Percentiles rank a stretch among this genome's conserved stretches.
Evolutionary conservation across 2,113 vertebrate species (phyloP).

Genomic region (Oreochromis niloticus): DNA sequence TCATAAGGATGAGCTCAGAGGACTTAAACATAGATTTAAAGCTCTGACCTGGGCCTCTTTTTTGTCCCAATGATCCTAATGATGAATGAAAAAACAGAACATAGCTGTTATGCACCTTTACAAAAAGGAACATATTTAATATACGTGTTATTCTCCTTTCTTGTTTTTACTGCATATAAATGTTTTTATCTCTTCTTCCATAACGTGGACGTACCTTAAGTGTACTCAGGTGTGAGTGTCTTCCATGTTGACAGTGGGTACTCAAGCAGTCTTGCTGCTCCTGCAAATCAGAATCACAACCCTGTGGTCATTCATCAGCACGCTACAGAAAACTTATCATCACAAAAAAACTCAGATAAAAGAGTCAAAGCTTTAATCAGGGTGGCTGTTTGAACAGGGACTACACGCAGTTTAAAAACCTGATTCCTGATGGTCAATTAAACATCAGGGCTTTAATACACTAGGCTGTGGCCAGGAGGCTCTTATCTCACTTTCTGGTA

Average conservation of each 20-base stretch:
- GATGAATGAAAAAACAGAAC: not conserved
- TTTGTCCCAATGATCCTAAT: not conserved
- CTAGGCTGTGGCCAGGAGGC: constrained; percentile 13
- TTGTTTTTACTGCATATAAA: not conserved
- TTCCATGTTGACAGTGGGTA: not conserved
- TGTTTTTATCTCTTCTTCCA: not conserved
- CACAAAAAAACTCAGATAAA: not conserved
- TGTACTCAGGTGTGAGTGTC: not conserved
- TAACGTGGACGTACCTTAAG: not conserved
- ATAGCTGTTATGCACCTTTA: too few relatives aligned
- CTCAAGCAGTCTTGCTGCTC: not conserved
- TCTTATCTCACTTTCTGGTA: constrained; percentile 41
- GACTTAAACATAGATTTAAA: constrained; percentile 45
- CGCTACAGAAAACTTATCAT: not conserved
- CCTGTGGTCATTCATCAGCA: not conserved
- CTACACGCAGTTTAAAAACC: constrained; percentile 25
- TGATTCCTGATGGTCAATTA: constrained; percentile 52
- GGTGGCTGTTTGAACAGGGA: not conserved
- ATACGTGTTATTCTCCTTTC: not conserved
- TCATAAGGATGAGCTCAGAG: constrained; percentile 46
- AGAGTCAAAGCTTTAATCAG: not conserved
- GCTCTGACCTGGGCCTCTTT: constrained; percentile 2
- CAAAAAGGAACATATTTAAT: not conserved
- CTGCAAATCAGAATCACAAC: not conserved
- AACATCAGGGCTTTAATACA: constrained; percentile 46